Conservation (phyloP, 2,888 invertebrate species). For the Zeuzera pyrina region DNA sequence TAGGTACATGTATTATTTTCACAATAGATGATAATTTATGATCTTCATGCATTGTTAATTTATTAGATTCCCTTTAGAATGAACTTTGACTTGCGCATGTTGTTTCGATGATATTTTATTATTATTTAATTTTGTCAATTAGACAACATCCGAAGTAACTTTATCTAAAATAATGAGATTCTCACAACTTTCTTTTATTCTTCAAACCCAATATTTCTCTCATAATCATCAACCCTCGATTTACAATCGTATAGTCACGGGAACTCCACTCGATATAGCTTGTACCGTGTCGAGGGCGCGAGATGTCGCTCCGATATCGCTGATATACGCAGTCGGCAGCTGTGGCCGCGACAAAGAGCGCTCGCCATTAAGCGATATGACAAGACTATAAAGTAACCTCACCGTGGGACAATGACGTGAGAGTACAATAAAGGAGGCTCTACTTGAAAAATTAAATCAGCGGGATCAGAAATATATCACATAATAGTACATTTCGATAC, state of each 20-base stretch:
- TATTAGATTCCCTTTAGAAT: too few species aligned
- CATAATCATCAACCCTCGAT: slow-evolving; percentile 16
- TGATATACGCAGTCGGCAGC: slow-evolving; percentile 30
- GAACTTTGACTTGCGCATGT: too few species aligned
- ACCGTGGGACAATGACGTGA: slow-evolving; percentile 44
- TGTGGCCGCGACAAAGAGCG: slow-evolving; percentile 44
- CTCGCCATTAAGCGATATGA: slow-evolving; percentile 62
- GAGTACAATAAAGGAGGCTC: slow-evolving; percentile 27
- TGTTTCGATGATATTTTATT: too few species aligned
- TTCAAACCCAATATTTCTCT: slow-evolving; percentile 13
- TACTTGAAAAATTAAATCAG: slow-evolving; percentile 17
- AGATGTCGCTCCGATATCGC: slow-evolving; percentile 36
- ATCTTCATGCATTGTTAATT: too few species aligned
- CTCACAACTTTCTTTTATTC: too few species aligned
- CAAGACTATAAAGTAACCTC: slow-evolving; percentile 66
- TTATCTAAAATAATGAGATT: too few species aligned
- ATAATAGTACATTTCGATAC: too few species aligned
- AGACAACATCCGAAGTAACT: too few species aligned
- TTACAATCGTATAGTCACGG: slow-evolving; percentile 2
- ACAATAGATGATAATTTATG: too few species aligned
- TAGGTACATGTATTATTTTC: too few species aligned
- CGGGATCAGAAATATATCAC: too few species aligned
- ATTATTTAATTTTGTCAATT: too few species aligned
- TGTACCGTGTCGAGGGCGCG: slow-evolving; percentile 9
- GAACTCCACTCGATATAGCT: slow-evolving; percentile 13